phyloP scores from a whole-genome alignment of 2,888 invertebrate genomes.

The Hedya salicella region DNA sequence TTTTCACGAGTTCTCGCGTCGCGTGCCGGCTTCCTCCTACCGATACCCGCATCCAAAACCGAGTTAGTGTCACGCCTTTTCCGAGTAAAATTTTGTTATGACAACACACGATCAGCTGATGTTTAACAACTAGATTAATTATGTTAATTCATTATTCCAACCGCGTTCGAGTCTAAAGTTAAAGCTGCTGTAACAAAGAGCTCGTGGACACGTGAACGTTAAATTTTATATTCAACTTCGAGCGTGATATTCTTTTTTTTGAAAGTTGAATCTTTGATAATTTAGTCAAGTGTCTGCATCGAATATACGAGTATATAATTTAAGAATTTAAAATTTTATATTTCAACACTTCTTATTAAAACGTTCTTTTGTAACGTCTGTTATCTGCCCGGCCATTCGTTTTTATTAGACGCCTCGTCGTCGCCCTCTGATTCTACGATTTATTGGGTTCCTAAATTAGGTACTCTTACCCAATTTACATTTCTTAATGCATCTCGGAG shows the following conservation, averaged over 20 bases:
- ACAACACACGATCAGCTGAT: constrained; percentile 71
- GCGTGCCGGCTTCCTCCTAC: constrained; percentile 58
- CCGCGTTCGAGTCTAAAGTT: constrained; percentile 14
- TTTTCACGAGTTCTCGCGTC: constrained; percentile 71
- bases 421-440: constrained; percentile 50
- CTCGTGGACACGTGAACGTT: constrained; percentile 24
- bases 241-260: constrained; percentile 34
- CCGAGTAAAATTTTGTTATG: constrained; percentile 66
- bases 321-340: constrained; percentile 32
- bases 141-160: constrained; percentile 22
- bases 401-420: constrained; percentile 53
- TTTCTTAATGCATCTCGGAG: constrained; percentile 37
- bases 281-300: constrained; percentile 35
- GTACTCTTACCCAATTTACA: constrained; percentile 37
- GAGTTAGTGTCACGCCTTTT: constrained; percentile 66
- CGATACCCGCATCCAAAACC: constrained; percentile 51
- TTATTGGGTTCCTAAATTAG: constrained; percentile 48
- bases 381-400: constrained; percentile 43
- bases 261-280: constrained; percentile 21
- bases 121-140: constrained; percentile 23
- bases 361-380: constrained; percentile 48
- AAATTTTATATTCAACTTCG: constrained; percentile 23
- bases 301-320: constrained; percentile 35
- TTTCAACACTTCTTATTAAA: constrained; percentile 45
- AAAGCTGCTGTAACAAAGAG: constrained; percentile 29